These are phyloP conservation scores for Amphipyra tragopoginis DNA, from an alignment of 2,888 invertebrate genomes.

Conservation along the genomic window DNA sequence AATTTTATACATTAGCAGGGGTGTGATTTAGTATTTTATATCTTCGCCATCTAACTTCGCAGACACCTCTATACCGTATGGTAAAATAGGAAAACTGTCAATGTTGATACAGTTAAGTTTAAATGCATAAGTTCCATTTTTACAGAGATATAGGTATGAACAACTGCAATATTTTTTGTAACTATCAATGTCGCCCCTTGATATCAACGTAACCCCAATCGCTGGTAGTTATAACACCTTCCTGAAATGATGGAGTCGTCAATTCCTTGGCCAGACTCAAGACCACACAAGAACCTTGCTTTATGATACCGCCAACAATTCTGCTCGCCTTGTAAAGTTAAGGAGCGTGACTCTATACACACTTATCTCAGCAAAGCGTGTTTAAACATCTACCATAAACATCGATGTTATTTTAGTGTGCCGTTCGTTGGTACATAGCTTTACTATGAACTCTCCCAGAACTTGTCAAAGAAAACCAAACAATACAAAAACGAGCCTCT, in stretches of 20 bases:
- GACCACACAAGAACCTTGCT: slow-evolving; percentile 42
- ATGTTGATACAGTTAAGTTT: too few species aligned
- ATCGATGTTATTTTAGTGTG: slow-evolving; percentile 46
- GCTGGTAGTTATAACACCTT: not conserved
- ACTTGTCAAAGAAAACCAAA: slow-evolving; percentile 33
- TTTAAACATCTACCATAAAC: slow-evolving; percentile 49
- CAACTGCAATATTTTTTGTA: too few species aligned
- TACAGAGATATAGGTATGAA: too few species aligned
- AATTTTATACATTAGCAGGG: too few species aligned
- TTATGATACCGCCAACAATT: slow-evolving; percentile 31
- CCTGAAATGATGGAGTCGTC: not conserved
- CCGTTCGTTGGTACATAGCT: slow-evolving; percentile 19
- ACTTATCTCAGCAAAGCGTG: slow-evolving; percentile 40
- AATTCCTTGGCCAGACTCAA: not conserved
- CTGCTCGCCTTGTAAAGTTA: slow-evolving; percentile 40
- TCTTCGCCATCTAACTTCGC: too few species aligned
- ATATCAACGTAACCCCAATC: too few species aligned
- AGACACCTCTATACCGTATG: too few species aligned
- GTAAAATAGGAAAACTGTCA: too few species aligned
- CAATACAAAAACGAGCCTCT: slow-evolving; percentile 14
- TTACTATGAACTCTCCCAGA: slow-evolving; percentile 36
- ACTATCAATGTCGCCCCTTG: too few species aligned
- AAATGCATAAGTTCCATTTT: too few species aligned
- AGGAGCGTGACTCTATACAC: slow-evolving; percentile 45
- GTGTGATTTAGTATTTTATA: too few species aligned